Evolutionary conservation across 2,113 vertebrate species (phyloP), one percentile per base, ranked within the genome.

Genomic region (Promerops cafer): DNA sequence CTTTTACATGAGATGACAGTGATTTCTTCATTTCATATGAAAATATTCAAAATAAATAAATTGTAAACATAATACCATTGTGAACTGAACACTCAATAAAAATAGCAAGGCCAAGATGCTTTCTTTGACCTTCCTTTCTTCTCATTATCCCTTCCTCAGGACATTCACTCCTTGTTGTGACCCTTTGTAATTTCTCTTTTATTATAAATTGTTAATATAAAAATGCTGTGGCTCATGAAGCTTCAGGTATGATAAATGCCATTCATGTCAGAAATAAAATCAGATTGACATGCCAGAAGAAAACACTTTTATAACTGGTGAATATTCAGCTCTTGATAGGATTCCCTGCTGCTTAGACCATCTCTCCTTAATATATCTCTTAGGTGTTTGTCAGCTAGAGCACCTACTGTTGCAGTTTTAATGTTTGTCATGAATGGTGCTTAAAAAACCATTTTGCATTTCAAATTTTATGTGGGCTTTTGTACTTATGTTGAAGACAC

Each of bases 191-290:
- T 95, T 96, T 93, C 83, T 90, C 69, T 93, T 96, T 92, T 93
- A 95, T 92, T 95, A 88, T 93, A 66, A 94, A 93, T 87, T 89
- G 88, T 96, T 96, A 95, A 93, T 95, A 93, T 53, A 94, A 95
- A 96, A 96, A 90, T 63, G 82, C 60, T 90, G 76, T 93, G 93
- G 86, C 69, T 93, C 90, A 92, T 96, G 83, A 97, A 96, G 72
- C 88, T 84, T 82, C 4, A 0, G 78, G 40, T 84, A 92, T 93
- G 93, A 92, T 70, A 90, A 93, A 95, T 79, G 72, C 83, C 80
- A 54, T 78, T 95, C 72, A 50, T 78, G 65, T 90, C 90, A 93
- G 93, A 93, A 93, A 92, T 89, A 86, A 95, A 94, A 93, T 60
- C 88, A 90, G 65, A 93, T 71, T 81, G 83, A 96, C 90, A 9